A percentile compares a stretch with the other conserved stretches of the same genome.
These are phyloP conservation scores for Micropoecilia bifurca DNA, from an alignment of 2,797 vertebrate genomes.

Conservation along the genomic window DNA sequence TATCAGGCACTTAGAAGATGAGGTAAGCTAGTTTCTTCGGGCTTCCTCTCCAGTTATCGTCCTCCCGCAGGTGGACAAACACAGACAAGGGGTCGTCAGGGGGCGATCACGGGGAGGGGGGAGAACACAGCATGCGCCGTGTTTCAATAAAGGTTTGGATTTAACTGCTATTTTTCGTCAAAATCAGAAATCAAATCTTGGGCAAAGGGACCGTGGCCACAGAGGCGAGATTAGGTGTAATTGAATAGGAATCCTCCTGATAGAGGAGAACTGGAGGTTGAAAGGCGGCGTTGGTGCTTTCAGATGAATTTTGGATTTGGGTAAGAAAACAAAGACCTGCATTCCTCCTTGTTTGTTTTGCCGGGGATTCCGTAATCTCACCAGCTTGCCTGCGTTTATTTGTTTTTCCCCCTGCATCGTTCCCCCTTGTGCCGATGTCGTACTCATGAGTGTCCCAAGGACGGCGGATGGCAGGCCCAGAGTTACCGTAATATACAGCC, in stretches of 20 bases:
- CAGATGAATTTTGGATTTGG: slow-evolving; percentile 45
- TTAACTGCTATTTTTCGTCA: slow-evolving; percentile 46
- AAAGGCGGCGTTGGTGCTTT: slow-evolving; percentile 16
- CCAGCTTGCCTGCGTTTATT: slow-evolving; percentile 30
- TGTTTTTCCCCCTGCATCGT: slow-evolving; percentile 46
- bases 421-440: slow-evolving; percentile 42
- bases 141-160: slow-evolving; percentile 45
- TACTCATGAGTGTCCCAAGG: slow-evolving; percentile 58
- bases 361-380: slow-evolving; percentile 35
- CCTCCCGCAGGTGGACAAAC: slow-evolving; percentile 49
- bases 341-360: slow-evolving; percentile 35
- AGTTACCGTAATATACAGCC: slow-evolving; percentile 44
- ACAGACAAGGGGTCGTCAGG: slow-evolving; percentile 15
- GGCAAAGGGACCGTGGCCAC: slow-evolving; percentile 39
- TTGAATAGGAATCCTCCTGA: slow-evolving; percentile 51
- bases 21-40: slow-evolving; percentile 58
- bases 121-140: slow-evolving; percentile 11
- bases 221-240: slow-evolving; percentile 48
- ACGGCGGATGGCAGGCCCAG: slow-evolving; percentile 42
- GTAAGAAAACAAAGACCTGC: slow-evolving; percentile 19
- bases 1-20: slow-evolving; percentile 70
- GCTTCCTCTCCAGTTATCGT: slow-evolving; percentile 59
- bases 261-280: slow-evolving; percentile 9
- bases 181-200: slow-evolving; percentile 56
- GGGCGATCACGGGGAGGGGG: not conserved